Evolutionary conservation across 2,113 vertebrate genomes (phyloP).

Genomic region (Tympanuchus pallidicinctus): DNA sequence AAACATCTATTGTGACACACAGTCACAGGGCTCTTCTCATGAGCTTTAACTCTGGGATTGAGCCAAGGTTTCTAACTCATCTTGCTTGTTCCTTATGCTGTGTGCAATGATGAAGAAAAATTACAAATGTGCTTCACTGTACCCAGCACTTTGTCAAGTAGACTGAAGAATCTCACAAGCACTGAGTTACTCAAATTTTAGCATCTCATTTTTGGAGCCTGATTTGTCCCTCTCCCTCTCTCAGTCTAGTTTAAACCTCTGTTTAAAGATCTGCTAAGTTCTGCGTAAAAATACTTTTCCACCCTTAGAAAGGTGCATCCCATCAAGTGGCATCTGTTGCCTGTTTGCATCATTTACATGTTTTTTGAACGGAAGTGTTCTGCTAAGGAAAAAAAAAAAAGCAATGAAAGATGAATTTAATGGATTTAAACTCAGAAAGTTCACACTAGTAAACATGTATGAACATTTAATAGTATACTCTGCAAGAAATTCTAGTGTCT

Average conservation of each 20-base stretch:
- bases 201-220: no score
- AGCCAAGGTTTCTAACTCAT: neutral
- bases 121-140: neutral
- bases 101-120: neutral
- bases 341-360: accelerated
- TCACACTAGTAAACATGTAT: neutral
- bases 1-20: neutral
- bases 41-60: neutral
- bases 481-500: neutral
- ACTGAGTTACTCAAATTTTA: no score
- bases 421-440: neutral
- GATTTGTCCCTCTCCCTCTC: neutral
- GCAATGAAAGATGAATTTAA: neutral
- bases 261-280: neutral
- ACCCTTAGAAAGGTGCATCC: neutral
- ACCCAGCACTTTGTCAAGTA: neutral
- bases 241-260: neutral
- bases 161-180: no score
- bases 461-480: neutral
- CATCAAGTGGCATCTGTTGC: neutral
- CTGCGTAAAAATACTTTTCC: neutral
- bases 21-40: neutral
- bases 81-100: neutral
- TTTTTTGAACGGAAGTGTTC: neutral
- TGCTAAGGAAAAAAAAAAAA: neutral